A percentile compares a stretch with the other conserved stretches of the same genome.
phyloP scores from a whole-genome alignment of 2,888 invertebrate genomes.

The Ischnus inquisitorius region DNA sequence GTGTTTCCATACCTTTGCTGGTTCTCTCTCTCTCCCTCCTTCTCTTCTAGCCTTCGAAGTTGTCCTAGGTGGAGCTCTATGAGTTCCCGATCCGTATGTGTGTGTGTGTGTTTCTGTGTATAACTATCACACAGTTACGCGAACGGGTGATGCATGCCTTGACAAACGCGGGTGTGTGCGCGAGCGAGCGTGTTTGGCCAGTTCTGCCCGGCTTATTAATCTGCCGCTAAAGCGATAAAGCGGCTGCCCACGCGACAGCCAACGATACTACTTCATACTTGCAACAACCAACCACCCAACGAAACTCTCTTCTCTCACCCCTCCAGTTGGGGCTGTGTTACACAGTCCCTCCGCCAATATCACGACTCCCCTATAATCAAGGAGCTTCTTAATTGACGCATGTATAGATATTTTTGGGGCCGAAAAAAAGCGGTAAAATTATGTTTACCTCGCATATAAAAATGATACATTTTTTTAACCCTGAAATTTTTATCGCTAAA shows the following conservation, averaged over 20 bases:
- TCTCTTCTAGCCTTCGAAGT: neutral
- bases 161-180: conserved; percentile 59
- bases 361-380: conserved; percentile 5
- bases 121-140: conserved; percentile 66
- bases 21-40: neutral
- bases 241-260: conserved; percentile 79
- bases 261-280: conserved; percentile 80
- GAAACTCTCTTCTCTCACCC: neutral
- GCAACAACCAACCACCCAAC: conserved; percentile 45
- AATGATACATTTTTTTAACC: neutral
- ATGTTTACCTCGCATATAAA: too few relatives aligned
- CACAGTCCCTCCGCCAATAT: conserved; percentile 40
- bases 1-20: neutral
- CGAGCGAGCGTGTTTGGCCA: conserved; percentile 62
- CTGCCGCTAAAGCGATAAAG: conserved; percentile 82
- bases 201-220: conserved; percentile 81
- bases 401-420: neutral
- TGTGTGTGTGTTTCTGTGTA: conserved; percentile 65
- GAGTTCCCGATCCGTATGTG: conserved; percentile 13
- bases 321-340: conserved; percentile 7
- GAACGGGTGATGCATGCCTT: conserved; percentile 68
- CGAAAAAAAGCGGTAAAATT: neutral
- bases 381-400: conserved; percentile 60
- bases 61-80: neutral
- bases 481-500: neutral